Evolutionary conservation across 2,888 invertebrate genomes (phyloP).

Genomic region (Nomada goodeniana): DNA sequence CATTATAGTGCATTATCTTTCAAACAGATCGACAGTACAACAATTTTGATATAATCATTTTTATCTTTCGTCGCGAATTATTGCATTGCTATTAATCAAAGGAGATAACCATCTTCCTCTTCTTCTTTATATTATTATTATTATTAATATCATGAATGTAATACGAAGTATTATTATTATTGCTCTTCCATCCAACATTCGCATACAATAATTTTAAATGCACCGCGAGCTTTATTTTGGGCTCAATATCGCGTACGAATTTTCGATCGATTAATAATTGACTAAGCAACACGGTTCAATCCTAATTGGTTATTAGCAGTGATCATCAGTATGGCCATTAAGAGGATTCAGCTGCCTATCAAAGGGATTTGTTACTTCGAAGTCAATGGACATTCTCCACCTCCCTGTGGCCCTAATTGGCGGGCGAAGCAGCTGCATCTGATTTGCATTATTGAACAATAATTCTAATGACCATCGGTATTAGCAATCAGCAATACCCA

Average conservation of each 20-base stretch:
- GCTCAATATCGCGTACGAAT: background rate
- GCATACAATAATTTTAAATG: too few species aligned
- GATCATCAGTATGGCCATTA: slow-evolving; percentile 43
- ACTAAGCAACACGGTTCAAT: slow-evolving; percentile 8
- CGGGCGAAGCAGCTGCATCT: slow-evolving; percentile 7
- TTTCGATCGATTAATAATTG: slow-evolving; percentile 30
- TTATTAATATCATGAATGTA: too few species aligned
- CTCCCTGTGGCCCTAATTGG: slow-evolving; percentile 31
- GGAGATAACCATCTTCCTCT: too few species aligned
- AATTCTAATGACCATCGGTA: slow-evolving; percentile 1
- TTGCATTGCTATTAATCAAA: too few species aligned
- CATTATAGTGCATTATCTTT: too few species aligned
- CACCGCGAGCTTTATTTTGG: background rate
- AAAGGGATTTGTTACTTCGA: slow-evolving; percentile 54
- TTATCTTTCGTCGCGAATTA: too few species aligned
- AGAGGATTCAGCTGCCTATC: slow-evolving; percentile 48
- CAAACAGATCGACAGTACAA: too few species aligned
- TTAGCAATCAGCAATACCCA: slow-evolving; percentile 1
- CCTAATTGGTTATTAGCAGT: slow-evolving; percentile 45
- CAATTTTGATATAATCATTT: too few species aligned
- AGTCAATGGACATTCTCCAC: slow-evolving; percentile 21
- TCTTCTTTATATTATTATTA: too few species aligned
- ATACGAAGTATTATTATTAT: too few species aligned
- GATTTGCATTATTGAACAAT: slow-evolving; percentile 36
- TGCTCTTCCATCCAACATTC: too few species aligned